Conservation (phyloP, 2,888 invertebrate species). For the Spicauda simplicius region DNA sequence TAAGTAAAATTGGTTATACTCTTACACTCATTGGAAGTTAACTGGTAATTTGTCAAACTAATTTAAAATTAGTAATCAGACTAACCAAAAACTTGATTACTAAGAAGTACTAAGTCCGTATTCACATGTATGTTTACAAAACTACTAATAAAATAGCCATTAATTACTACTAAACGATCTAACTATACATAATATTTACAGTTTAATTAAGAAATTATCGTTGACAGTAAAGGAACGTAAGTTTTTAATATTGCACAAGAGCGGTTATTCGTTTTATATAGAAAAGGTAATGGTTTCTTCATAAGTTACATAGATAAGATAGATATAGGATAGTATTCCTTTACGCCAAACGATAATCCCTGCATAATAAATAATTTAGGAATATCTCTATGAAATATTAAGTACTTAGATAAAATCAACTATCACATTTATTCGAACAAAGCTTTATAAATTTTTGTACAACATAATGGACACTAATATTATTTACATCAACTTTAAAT, state of each 20-base stretch:
- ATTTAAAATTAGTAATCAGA: constrained; percentile 59
- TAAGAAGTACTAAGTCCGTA: constrained; percentile 24
- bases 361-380: constrained; percentile 80
- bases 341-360: constrained; percentile 51
- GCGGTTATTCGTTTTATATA: constrained; percentile 28
- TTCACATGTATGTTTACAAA: constrained; percentile 49
- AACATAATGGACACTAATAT: constrained; percentile 45
- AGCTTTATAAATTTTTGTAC: constrained; percentile 74
- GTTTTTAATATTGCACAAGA: constrained; percentile 48
- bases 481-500: constrained; percentile 59
- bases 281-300: constrained; percentile 32
- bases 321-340: constrained; percentile 22
- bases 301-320: constrained; percentile 29
- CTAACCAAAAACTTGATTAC: constrained; percentile 56
- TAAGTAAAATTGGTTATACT: no score
- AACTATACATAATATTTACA: constrained; percentile 66
- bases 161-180: constrained; percentile 47
- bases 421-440: constrained; percentile 83
- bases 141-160: constrained; percentile 55
- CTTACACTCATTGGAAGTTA: no score
- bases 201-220: constrained; percentile 49
- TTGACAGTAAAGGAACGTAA: constrained; percentile 41
- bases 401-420: constrained; percentile 82
- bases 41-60: constrained; percentile 41
- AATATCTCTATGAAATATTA: constrained; percentile 78